Evolutionary conservation across 2,888 invertebrate species (phyloP), one percentile per base, ranked within the genome.

Genomic region (Leptinotarsa haldemani): DNA sequence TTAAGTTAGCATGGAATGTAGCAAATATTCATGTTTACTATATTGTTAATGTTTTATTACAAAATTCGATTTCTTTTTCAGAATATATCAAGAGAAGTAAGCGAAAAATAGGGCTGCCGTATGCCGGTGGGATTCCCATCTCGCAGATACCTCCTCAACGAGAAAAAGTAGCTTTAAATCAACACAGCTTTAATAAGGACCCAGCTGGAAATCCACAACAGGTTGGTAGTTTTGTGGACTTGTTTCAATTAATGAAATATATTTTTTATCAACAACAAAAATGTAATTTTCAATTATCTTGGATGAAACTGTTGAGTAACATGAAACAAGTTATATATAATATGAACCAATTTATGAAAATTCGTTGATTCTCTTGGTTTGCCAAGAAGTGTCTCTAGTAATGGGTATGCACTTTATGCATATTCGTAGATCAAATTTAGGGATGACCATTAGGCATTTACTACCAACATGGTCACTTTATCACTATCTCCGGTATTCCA

Each of bases 101-200:
- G 86, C 90, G 91, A 87, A 91, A 90, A 86, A 88, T 91, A 79
- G 88, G 90, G 64, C 89, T 90, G 74, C 89, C 90, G 90, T 84
- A 88, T 90, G 75, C 82, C n/a, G 82, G 82, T 73, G 92, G 91
- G 77, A 90, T 91, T 83, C 90, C 91, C 80, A 91, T 92, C 72
- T 91, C 93, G 70, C 92, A 92, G 86, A 87, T 93, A 81, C 88
- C 92, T 88, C 91, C 91, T 77, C 92, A 92, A 83, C 89, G 91
- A 81, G 92, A 93, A 84, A 90, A 90, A 84, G 85, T 91, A 80
- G 88, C 86, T 68, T 85, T 88, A 85, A 86, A 89, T 82, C 88
- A 91, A 88, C 83, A 84, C 65, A 83, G 82, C 71, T 76, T 76
- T 58, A 80, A 75, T 73, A 87, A 86, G 70, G 87, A 88, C 53